These are phyloP conservation scores for Lepidonotus clava DNA, from an alignment of 2,888 invertebrate genomes.

Conservation along the genomic window DNA sequence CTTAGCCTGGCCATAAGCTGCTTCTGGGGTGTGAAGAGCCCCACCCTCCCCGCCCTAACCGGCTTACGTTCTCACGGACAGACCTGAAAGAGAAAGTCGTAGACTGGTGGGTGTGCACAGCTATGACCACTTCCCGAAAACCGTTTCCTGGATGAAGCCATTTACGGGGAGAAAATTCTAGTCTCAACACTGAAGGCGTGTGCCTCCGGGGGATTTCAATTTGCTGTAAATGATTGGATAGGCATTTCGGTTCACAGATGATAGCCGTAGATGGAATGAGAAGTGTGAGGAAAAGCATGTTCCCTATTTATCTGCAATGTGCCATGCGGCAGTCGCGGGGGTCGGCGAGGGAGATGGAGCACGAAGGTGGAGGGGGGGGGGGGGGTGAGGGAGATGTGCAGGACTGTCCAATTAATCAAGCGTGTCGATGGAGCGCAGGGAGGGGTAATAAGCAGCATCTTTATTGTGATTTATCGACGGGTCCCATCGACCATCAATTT, in stretches of 20 bases:
- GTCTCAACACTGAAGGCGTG: neutral
- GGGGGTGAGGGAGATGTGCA: neutral
- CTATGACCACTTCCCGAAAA: neutral
- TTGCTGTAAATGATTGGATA: constrained; percentile 47
- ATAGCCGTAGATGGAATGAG: constrained; percentile 2
- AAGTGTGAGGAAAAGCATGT: constrained; percentile 13
- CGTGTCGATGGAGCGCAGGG: constrained; percentile 22
- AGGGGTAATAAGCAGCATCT: constrained; percentile 19
- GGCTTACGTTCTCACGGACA: neutral
- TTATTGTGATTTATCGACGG: constrained; percentile 40
- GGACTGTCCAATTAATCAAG: neutral
- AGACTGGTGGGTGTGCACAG: too few species aligned
- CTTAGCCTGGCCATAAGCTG: constrained; percentile 6
- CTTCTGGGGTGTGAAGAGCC: neutral
- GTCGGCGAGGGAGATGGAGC: neutral
- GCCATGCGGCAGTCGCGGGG: neutral
- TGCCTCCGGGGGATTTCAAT: constrained; percentile 41
- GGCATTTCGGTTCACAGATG: constrained; percentile 44
- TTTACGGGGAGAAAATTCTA: neutral
- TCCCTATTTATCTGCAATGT: constrained; percentile 21
- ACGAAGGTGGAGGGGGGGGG: neutral
- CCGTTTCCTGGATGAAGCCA: neutral
- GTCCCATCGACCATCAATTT: constrained; percentile 28
- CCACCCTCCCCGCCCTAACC: too few species aligned
- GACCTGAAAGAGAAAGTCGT: too few species aligned